Evolutionary conservation across 2,797 vertebrate genomes (phyloP).

Genomic region (Serranus cabrilla): DNA sequence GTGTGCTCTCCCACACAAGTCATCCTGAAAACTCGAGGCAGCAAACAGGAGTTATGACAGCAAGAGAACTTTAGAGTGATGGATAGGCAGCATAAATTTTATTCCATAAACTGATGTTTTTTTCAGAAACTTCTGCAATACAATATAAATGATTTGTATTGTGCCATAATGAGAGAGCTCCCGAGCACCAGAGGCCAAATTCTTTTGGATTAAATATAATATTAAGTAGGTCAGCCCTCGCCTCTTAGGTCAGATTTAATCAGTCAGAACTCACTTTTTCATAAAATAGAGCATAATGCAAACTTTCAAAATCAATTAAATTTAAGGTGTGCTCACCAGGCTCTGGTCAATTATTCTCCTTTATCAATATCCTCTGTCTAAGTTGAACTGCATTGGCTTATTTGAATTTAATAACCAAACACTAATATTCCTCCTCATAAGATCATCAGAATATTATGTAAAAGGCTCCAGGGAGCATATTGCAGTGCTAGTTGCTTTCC

Average conservation of each 20-base stretch:
- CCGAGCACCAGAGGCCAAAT: conserved; percentile 49
- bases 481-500: conserved; percentile 59
- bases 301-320: conserved; percentile 65
- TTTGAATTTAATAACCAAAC: conserved; percentile 85
- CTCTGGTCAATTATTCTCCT: conserved; percentile 72
- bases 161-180: conserved; percentile 31
- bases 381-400: conserved; percentile 70
- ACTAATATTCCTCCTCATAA: conserved; percentile 82
- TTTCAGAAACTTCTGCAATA: conserved; percentile 43
- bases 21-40: conserved; percentile 33
- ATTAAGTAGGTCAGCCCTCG: conserved; percentile 47
- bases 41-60: conserved; percentile 32
- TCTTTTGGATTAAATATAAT: conserved; percentile 53
- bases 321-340: conserved; percentile 56
- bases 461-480: conserved; percentile 77
- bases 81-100: conserved; percentile 29
- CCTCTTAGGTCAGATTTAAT: conserved; percentile 55
- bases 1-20: neutral
- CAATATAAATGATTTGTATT: conserved; percentile 60
- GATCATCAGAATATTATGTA: conserved; percentile 74
- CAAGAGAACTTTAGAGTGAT: conserved; percentile 45
- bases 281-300: conserved; percentile 58
- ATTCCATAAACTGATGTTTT: conserved; percentile 34
- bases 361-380: conserved; percentile 77
- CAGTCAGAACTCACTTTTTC: conserved; percentile 62